phyloP scores from a whole-genome alignment of 2,797 vertebrate species.

The Craterocephalus amniculus region DNA sequence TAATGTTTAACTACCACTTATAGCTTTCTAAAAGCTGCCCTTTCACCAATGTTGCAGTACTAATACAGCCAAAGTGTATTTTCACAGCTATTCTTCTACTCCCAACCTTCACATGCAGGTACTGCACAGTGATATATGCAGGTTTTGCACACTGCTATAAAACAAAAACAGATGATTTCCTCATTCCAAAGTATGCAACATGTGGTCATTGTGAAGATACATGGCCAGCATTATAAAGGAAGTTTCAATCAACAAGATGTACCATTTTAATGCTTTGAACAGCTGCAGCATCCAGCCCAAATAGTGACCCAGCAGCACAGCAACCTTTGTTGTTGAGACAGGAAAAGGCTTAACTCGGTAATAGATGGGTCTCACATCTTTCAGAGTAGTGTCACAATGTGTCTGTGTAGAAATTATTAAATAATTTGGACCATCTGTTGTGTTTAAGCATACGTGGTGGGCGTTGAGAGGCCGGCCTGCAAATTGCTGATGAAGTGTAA shows the following conservation, averaged over 20 bases:
- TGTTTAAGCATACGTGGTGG: not conserved
- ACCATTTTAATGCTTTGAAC: slow-evolving; percentile 1
- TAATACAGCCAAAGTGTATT: not conserved
- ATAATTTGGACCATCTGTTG: not conserved
- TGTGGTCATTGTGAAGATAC: slow-evolving; percentile 1
- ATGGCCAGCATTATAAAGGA: not conserved
- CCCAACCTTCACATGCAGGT: not conserved
- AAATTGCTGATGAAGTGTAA: not conserved
- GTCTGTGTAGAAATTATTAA: too few species aligned
- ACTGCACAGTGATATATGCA: not conserved
- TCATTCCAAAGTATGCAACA: not conserved
- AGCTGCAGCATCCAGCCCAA: not conserved
- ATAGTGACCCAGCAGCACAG: not conserved
- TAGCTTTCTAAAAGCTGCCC: not conserved
- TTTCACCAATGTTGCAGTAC: not conserved
- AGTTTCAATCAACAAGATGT: not conserved
- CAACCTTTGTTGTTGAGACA: not conserved
- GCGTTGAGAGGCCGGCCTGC: not conserved
- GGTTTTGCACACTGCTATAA: not conserved
- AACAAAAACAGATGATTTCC: slow-evolving; percentile 1
- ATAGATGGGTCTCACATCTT: not conserved
- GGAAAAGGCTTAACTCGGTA: not conserved
- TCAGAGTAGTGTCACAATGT: not conserved
- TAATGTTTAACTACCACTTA: not conserved
- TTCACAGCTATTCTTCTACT: not conserved